Evolutionary conservation across 1,140 invertebrate species (phyloP), one percentile per base, ranked within the genome.

Genomic region (Psilanteris sp.): DNA sequence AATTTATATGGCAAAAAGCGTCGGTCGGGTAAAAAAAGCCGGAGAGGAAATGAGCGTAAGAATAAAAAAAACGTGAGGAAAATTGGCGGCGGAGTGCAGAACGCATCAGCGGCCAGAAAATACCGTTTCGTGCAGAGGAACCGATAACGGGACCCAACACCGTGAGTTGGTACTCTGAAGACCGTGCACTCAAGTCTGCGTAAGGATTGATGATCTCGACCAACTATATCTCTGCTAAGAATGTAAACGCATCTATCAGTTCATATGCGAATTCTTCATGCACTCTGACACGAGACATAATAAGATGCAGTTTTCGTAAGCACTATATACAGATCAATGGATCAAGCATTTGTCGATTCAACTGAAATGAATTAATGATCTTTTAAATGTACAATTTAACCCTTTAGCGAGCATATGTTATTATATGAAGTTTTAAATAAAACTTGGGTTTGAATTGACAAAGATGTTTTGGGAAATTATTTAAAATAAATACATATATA

Each of bases 41-140:
- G 15, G 9, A 44, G 13, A 52, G 48, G 61, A 66, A 68, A 68
- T 48, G 43, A 44, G 22, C 37, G 32, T n/a, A 32, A 7, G 32
- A 22, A 5, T 24, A 13, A 16, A 34, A 68, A 67, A 67, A 57
- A 57, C 4, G 14, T 6, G 5, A 43, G 34, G 26, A 41, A 68
- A 68, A 68, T 67, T 55, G 48, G 27, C 61, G 43, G 32, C 26
- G 36, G 31, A 31, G 16, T 14, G 46, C 44, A 41, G 50, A 54
- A 54, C 46, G 44, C 44, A 50, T 31, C 34, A 15, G 6, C 39
- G 39, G 48, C 37, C 48, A 32, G 22, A 48, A 64, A 36, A 54
- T 66, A 66, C 61, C 61, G 61, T 66, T 66, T 54, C 26, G 37
- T 44, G 48, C 39, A 22, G 13, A 52, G 61, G 61, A 66, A 66